Conservation (phyloP, 2,797 vertebrate genomes). For the Hypotaenidia philippensis region DNA sequence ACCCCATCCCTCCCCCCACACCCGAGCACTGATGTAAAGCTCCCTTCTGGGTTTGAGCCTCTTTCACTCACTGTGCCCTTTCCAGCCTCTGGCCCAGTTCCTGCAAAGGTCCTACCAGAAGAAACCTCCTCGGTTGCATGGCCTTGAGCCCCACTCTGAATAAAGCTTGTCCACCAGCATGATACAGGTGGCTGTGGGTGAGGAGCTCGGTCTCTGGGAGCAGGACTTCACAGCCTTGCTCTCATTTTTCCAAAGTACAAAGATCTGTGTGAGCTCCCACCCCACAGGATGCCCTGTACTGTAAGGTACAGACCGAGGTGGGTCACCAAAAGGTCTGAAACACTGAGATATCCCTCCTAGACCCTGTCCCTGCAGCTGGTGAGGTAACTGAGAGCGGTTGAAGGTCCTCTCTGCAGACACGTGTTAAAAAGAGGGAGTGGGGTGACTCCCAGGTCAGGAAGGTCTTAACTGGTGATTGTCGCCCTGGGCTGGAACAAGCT, state of each 20-base stretch:
- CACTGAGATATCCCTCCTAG: background rate
- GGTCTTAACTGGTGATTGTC: background rate
- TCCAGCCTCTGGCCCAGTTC: background rate
- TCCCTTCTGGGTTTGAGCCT: background rate
- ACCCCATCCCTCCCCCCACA: background rate
- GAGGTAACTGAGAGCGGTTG: background rate
- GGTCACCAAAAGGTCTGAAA: background rate
- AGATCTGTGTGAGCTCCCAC: background rate
- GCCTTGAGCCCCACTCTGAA: background rate
- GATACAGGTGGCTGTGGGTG: background rate
- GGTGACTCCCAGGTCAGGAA: background rate
- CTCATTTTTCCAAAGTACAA: background rate
- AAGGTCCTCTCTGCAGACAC: background rate
- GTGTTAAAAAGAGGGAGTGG: accelerated
- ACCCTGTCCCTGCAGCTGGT: background rate
- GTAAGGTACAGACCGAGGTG: background rate
- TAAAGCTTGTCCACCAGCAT: background rate
- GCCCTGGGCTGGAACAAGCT: background rate
- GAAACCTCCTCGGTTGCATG: background rate
- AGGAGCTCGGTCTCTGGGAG: background rate
- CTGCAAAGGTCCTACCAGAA: background rate
- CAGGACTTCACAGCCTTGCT: background rate
- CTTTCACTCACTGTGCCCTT: background rate
- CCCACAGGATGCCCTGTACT: background rate
- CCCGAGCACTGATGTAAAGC: background rate